Conservation (phyloP, 2,113 vertebrate genomes). For the Triplophysa rosa region DNA sequence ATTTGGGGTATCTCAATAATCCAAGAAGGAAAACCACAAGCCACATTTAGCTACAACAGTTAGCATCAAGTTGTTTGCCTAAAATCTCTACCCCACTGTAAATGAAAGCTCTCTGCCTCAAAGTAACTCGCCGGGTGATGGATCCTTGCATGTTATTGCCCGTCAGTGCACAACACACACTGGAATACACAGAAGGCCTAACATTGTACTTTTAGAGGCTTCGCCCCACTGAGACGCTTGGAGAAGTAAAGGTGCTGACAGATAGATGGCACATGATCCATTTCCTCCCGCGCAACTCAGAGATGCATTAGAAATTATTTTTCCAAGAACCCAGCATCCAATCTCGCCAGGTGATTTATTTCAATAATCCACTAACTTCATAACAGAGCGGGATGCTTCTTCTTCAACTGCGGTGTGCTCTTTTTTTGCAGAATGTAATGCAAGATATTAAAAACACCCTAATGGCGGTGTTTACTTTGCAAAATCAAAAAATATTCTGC, state of each 20-base stretch:
- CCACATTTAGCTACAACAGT: not conserved
- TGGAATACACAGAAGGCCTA: conserved; percentile 21
- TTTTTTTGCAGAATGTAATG: not conserved
- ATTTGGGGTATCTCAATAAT: not conserved
- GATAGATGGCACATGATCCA: conserved; percentile 47
- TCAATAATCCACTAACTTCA: conserved; percentile 51
- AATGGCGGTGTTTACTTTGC: not conserved
- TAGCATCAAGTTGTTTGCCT: not conserved
- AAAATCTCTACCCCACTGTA: not conserved
- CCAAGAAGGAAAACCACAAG: not conserved
- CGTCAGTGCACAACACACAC: conserved; percentile 26
- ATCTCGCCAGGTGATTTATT: conserved; percentile 50
- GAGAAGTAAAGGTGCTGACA: conserved; percentile 53
- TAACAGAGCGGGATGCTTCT: conserved; percentile 20
- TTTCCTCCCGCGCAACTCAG: conserved; percentile 43
- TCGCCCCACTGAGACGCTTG: conserved; percentile 24
- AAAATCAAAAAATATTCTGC: too few species aligned
- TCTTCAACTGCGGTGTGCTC: conserved; percentile 8
- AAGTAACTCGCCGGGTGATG: not conserved
- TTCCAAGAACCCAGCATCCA: conserved; percentile 40
- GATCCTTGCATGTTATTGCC: conserved; percentile 10
- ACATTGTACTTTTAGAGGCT: conserved; percentile 44
- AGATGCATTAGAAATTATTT: conserved; percentile 52
- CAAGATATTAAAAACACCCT: conserved; percentile 15
- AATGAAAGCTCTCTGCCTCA: not conserved